phyloP scores from a whole-genome alignment of 2,888 invertebrate species.

The Heteromurus nitidus region DNA sequence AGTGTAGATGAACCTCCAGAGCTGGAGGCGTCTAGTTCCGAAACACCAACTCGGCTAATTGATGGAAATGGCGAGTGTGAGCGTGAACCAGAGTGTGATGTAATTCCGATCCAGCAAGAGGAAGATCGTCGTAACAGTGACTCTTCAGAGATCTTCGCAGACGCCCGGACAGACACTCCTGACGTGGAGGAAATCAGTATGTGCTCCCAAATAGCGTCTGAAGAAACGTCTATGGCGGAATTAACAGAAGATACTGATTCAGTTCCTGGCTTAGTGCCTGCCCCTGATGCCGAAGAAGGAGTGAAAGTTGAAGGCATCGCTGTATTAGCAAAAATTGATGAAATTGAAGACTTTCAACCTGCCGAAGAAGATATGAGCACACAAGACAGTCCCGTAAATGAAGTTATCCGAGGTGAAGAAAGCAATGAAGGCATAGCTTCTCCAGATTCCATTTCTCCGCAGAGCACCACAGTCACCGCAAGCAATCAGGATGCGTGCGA shows the following conservation, averaged over 20 bases:
- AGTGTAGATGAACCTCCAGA: neutral
- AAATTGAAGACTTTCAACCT: constrained; percentile 40
- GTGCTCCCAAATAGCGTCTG: no score
- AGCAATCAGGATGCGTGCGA: no score
- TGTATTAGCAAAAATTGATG: constrained; percentile 44
- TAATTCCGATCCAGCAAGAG: neutral
- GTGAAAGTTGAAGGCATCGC: neutral
- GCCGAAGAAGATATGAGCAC: neutral
- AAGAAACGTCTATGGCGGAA: no score
- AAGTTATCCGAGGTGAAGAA: no score
- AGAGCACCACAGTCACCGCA: no score
- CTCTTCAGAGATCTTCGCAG: constrained; percentile 43
- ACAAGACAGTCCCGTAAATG: neutral
- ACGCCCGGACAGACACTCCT: constrained; percentile 51
- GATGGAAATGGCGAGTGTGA: constrained; percentile 45
- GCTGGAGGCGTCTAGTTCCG: neutral
- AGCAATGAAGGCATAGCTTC: no score
- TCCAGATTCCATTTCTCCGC: no score
- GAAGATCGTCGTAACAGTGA: constrained; percentile 8
- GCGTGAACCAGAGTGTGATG: neutral
- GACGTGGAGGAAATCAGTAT: no score
- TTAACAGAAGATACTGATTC: constrained; percentile 1
- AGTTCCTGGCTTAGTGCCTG: constrained; percentile 9
- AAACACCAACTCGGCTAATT: constrained; percentile 12
- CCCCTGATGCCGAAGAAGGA: neutral